These are phyloP conservation scores for Clinocottus analis DNA, from an alignment of 2,113 vertebrate species.

Conservation along the genomic window DNA sequence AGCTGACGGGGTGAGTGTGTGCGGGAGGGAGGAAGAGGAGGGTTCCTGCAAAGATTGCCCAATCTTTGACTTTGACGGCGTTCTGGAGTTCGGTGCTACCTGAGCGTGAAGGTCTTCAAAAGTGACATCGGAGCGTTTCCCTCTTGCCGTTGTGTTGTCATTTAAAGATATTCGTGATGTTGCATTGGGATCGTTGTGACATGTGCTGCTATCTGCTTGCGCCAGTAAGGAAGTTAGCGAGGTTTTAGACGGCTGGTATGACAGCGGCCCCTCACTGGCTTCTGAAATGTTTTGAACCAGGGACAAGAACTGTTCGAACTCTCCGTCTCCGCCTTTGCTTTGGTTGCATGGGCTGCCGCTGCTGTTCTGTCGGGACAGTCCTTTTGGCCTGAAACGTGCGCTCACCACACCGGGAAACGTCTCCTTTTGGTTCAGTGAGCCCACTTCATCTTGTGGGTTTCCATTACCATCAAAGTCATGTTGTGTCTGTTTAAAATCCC, in stretches of 20 bases:
- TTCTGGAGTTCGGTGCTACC: slow-evolving; percentile 71
- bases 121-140: slow-evolving; percentile 48
- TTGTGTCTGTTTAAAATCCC: slow-evolving; percentile 34
- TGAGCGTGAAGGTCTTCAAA: slow-evolving; percentile 81
- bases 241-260: slow-evolving; percentile 63
- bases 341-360: slow-evolving; percentile 48
- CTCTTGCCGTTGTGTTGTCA: no score
- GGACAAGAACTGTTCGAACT: slow-evolving; percentile 65
- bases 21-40: slow-evolving; percentile 79
- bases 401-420: slow-evolving; percentile 64
- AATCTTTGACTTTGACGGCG: slow-evolving; percentile 59
- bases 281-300: slow-evolving; percentile 67
- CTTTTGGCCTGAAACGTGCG: slow-evolving; percentile 73
- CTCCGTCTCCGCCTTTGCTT: slow-evolving; percentile 44
- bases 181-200: not conserved
- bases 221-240: slow-evolving; percentile 39
- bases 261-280: slow-evolving; percentile 51
- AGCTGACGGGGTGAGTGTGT: slow-evolving; percentile 61
- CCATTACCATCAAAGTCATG: slow-evolving; percentile 68
- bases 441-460: slow-evolving; percentile 43
- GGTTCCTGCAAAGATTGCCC: slow-evolving; percentile 77
- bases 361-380: slow-evolving; percentile 55
- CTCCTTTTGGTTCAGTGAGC: not conserved
- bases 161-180: not conserved
- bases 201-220: not conserved